Percentiles rank a stretch among this genome's conserved stretches.
phyloP scores from a whole-genome alignment of 2,797 vertebrate species.

The Chelon auratus region DNA sequence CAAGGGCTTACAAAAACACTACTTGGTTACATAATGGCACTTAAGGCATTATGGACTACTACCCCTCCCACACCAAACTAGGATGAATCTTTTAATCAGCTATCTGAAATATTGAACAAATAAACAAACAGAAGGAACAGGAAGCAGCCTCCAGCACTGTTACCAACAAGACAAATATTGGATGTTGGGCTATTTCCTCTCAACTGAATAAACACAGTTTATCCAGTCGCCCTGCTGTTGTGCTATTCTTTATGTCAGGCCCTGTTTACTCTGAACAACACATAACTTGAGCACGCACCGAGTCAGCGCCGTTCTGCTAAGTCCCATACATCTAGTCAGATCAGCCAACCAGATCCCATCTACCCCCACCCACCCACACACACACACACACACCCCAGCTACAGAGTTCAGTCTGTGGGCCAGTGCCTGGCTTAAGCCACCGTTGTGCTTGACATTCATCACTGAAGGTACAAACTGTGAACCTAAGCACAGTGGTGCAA shows the following conservation, averaged over 20 bases:
- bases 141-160: background rate
- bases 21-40: background rate
- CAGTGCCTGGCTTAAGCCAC: background rate
- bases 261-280: background rate
- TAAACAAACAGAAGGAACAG: conserved; percentile 13
- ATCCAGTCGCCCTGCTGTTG: background rate
- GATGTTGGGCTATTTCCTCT: background rate
- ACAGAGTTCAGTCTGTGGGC: background rate
- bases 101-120: background rate
- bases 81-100: background rate
- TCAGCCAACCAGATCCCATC: background rate
- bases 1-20: background rate
- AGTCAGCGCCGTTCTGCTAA: background rate
- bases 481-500: too few species aligned
- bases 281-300: background rate
- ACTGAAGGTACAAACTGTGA: too few species aligned
- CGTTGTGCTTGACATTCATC: too few species aligned
- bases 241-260: background rate
- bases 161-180: conserved; percentile 1
- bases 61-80: background rate
- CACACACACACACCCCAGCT: too few species aligned
- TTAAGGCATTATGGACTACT: background rate
- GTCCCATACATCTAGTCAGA: background rate
- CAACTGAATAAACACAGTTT: background rate
- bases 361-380: too few species aligned